These are phyloP conservation scores for Eupithecia abbreviata DNA, from an alignment of 2,888 invertebrate genomes.

Conservation along the genomic window DNA sequence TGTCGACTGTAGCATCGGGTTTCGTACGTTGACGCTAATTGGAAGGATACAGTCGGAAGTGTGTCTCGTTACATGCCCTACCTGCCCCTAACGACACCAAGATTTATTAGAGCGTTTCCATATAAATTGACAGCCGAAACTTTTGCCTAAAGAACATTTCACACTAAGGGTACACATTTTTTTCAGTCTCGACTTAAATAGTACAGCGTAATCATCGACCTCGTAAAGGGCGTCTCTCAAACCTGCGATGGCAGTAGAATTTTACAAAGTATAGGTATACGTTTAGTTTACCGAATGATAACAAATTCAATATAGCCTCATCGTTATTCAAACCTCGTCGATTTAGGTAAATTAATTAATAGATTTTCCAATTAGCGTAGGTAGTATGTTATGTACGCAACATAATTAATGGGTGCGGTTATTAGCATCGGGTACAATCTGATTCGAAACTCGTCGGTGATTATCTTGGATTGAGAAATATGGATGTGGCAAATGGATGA, in stretches of 20 bases:
- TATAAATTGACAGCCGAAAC: constrained; percentile 69
- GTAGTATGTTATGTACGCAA: constrained; percentile 53
- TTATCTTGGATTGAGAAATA: constrained; percentile 53
- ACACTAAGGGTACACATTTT: constrained; percentile 1
- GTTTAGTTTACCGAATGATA: background rate
- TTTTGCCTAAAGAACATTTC: constrained; percentile 21
- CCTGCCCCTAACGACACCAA: constrained; percentile 68
- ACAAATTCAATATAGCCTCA: constrained; percentile 27
- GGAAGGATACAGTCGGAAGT: constrained; percentile 76
- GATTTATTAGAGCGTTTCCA: constrained; percentile 72
- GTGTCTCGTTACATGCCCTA: constrained; percentile 77
- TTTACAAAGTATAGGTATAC: background rate
- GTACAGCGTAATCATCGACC: background rate
- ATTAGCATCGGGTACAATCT: constrained; percentile 79
- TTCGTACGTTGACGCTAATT: constrained; percentile 64
- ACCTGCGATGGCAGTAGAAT: background rate
- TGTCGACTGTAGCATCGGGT: constrained; percentile 33
- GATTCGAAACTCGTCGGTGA: constrained; percentile 77
- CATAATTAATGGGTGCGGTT: constrained; percentile 78
- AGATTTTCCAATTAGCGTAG: constrained; percentile 76
- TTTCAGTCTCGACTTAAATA: background rate
- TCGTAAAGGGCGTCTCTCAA: background rate
- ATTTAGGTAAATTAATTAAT: constrained; percentile 74
- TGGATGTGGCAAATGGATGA: constrained; percentile 12
- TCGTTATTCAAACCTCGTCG: constrained; percentile 54